Conservation (phyloP, 2,888 invertebrate species). For the Odontomyia ornata region DNA sequence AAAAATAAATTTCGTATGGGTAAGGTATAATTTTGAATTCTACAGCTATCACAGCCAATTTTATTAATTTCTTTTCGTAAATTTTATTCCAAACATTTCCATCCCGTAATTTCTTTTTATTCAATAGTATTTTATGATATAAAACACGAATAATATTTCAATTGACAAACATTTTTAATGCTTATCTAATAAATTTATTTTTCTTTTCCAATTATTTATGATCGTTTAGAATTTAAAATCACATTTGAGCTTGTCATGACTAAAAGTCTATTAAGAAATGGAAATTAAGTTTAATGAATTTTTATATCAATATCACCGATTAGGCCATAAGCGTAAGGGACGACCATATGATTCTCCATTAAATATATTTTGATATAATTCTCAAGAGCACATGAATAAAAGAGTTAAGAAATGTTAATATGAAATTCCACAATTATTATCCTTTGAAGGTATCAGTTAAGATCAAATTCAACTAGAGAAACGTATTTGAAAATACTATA, state of each 20-base stretch:
- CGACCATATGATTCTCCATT: too few relatives aligned
- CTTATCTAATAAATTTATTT: not conserved
- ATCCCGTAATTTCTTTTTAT: constrained; percentile 60
- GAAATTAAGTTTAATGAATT: not conserved
- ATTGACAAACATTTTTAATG: not conserved
- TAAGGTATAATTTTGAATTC: constrained; percentile 52
- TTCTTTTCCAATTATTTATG: constrained; percentile 6
- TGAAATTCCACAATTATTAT: constrained; percentile 34
- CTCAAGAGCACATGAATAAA: too few relatives aligned
- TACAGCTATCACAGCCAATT: constrained; percentile 65
- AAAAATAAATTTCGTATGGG: not conserved
- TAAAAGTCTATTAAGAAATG: constrained; percentile 20
- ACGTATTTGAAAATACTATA: not conserved
- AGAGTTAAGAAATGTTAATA: not conserved
- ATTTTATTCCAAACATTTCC: constrained; percentile 51
- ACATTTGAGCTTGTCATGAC: constrained; percentile 49
- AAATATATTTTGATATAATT: too few relatives aligned
- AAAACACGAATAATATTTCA: constrained; percentile 22
- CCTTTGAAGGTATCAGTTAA: not conserved
- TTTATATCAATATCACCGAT: not conserved
- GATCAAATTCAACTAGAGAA: not conserved
- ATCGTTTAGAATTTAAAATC: constrained; percentile 48
- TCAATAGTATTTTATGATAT: constrained; percentile 23
- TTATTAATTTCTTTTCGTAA: constrained; percentile 52
- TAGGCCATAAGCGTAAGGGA: not conserved